Percentiles rank a stretch among this genome's conserved stretches.
These are phyloP conservation scores for Oreochromis tanganicae DNA, from an alignment of 2,113 vertebrate genomes.

Conservation along the genomic window DNA sequence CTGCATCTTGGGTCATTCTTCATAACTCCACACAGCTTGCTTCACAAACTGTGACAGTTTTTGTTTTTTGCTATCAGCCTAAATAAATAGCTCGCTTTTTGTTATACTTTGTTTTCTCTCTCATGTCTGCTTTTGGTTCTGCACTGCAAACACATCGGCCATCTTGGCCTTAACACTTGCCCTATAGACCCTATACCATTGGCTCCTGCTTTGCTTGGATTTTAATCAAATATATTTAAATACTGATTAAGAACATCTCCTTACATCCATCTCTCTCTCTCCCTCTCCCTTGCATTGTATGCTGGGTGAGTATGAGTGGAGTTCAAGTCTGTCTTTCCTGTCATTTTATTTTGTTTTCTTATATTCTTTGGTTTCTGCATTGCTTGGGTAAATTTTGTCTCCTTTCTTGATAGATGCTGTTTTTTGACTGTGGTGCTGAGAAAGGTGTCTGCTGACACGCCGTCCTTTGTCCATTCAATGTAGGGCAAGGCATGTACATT, in stretches of 20 bases:
- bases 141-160: no score
- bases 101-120: no score
- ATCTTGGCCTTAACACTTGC: no score
- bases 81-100: no score
- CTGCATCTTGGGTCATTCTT: no score
- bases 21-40: no score
- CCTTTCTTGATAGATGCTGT: neutral
- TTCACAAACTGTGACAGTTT: no score
- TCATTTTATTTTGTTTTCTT: neutral
- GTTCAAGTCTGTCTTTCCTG: neutral
- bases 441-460: rapidly evolving
- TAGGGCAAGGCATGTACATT: rapidly evolving
- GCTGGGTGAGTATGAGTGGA: neutral
- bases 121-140: no score
- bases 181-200: rapidly evolving
- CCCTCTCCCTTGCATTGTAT: neutral
- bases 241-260: neutral
- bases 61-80: no score
- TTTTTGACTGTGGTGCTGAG: neutral
- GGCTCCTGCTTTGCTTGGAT: neutral
- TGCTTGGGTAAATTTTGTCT: no score
- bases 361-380: neutral
- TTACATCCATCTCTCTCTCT: rapidly evolving
- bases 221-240: neutral
- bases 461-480: neutral